These are phyloP conservation scores for Nomada hirtipes DNA, from an alignment of 2,888 invertebrate genomes.

Conservation along the genomic window DNA sequence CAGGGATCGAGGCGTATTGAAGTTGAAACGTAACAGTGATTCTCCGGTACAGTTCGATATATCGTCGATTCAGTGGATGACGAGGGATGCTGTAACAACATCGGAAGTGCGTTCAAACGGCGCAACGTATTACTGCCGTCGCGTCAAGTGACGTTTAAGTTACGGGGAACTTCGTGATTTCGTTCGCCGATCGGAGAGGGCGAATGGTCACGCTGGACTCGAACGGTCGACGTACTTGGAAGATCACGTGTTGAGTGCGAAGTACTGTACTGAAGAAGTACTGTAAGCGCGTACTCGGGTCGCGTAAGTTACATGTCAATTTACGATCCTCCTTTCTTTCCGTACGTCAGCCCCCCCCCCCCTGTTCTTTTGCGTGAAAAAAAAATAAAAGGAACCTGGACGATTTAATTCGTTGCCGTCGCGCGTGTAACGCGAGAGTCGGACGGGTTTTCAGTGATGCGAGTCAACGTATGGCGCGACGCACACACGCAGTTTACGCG, in stretches of 20 bases:
- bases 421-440: neutral
- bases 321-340: neutral
- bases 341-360: too few species aligned
- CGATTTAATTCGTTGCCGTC: slow-evolving; percentile 32
- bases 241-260: slow-evolving; percentile 44
- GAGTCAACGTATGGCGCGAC: slow-evolving; percentile 12
- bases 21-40: neutral
- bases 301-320: neutral
- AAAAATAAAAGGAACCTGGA: neutral
- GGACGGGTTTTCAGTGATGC: slow-evolving; percentile 21
- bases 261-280: slow-evolving; percentile 10
- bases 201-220: neutral
- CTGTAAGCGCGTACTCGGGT: neutral
- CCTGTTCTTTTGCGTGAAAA: too few species aligned
- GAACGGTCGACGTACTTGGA: slow-evolving; percentile 9
- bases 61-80: neutral
- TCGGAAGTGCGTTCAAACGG: slow-evolving; percentile 13
- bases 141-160: neutral
- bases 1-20: neutral
- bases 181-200: neutral
- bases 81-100: neutral
- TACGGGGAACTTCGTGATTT: neutral
- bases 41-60: neutral
- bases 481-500: neutral
- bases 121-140: neutral